Evolutionary conservation across 2,113 vertebrate species (phyloP), one percentile per base, ranked within the genome.

Genomic region (Otolemur garnettii): DNA sequence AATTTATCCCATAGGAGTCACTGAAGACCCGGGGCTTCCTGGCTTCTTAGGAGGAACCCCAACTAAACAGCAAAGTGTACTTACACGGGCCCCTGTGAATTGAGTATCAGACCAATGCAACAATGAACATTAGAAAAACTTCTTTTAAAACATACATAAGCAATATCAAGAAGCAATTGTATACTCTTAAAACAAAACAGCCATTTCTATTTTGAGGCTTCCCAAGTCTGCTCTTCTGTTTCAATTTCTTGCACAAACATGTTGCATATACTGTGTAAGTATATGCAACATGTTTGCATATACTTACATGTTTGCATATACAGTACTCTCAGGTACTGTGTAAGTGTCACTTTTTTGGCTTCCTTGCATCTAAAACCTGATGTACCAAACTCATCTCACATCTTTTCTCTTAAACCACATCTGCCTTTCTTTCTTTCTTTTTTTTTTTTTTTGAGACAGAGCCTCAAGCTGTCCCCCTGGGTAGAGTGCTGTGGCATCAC

Each of bases 11-110:
- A 68, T 75, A 42, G 71, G 18, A 50, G 14, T 59, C 90, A 60
- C 2, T 84, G 57, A 38, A 9, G 28, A 85, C 38, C 9, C 30
- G 89, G 83, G 59, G 35, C 21, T 71, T 42, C 12, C 35, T 80
- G 57, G 57, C 3, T 68, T 74, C 9, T 33, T 57, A 96, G 78
- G 45, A 57, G 22, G 7, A 53, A 13, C n/a, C 10, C 5, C 4
- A 71, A 62, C 68, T 64, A 64, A 88, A 42, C 62, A 53, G 84
- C 50, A 87, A 94, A 95, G 57, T 50, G 45, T 83, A 28, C 24
- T 69, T 72, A 78, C 10, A 93, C 93, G 74, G 33, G 17, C 79
- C 64, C 4, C 60, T 93, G 18, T 55, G 72, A 74, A 80, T 88
- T 13, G 45, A 93, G 66, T 69, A 38, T 53, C 86, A 55, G 22